Base-by-base conservation (phyloP, 2,113 vertebrate species). In the Mastomys coucha region DNA sequence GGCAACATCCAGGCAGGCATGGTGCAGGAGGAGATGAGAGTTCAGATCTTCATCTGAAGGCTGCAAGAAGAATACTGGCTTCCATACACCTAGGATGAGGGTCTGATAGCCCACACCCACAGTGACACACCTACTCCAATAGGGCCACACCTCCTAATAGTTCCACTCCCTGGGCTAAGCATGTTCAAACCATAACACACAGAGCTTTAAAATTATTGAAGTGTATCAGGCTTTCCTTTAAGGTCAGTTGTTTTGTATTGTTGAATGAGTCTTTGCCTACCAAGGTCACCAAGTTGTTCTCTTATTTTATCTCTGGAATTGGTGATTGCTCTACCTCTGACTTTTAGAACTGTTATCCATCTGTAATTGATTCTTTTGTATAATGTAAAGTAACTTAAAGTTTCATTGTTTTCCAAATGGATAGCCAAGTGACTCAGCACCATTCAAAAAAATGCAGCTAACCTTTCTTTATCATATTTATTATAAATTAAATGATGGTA, bases 321-420 rank as follows among this genome's bases (percentile, higher is more conserved):
- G 60, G 85, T 82, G 51, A 90, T 91, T 31, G 39, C 45, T 86
- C 81, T 75, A 58, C 70, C 89, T 91, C 89, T 96, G 45, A 89
- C 12, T 9, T 96, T 92, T 93, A 96, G 42, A 91, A 92, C 86
- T 85, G 31, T 45, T 76, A 16, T 88, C 45, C 24, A 82, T 49
- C 45, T 70, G 69, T 31, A 89, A 96, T 73, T 84, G 67, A 84
- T 91, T 91, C 51, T 92, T 92, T 88, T 20, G 13, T 84, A 7
- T 42, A n/a, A 86, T 92, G 11, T 75, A 63, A 96, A 97, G 42
- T 88, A 63, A 88, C 51, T 72, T 89, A 72, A 96, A 49, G 36
- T 95, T 97, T 94, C 72, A 95, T 94, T 96, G 92, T 78, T 95
- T 95, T 94, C 60, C 56, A 51, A 72, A 86, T 77, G 82, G 31